phyloP scores from a whole-genome alignment of 2,113 vertebrate species.

The Silurus meridionalis region DNA sequence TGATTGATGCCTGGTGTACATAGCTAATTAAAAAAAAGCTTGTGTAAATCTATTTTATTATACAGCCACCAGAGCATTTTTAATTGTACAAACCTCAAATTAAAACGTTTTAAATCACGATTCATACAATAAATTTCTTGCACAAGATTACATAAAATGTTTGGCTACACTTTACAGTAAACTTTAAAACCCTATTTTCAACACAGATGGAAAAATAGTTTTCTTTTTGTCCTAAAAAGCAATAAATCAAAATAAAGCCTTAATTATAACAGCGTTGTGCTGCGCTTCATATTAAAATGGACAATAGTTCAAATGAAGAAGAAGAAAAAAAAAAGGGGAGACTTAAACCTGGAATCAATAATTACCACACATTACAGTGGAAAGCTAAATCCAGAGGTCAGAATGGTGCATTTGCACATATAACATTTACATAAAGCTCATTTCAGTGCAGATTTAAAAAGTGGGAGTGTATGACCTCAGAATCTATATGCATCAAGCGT shows the following conservation, averaged over 20 bases:
- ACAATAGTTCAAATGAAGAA: background rate
- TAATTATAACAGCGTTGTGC: background rate
- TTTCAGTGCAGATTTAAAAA: background rate
- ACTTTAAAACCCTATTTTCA: conserved; percentile 39
- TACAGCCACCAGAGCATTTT: background rate
- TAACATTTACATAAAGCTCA: background rate
- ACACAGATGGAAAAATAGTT: conserved; percentile 36
- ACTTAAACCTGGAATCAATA: background rate
- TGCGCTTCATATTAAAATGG: background rate
- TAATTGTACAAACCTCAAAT: conserved; percentile 33
- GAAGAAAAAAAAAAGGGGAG: background rate
- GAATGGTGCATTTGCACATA: background rate
- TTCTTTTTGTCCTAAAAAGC: conserved; percentile 14
- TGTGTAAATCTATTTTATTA: background rate
- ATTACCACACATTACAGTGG: background rate
- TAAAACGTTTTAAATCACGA: conserved; percentile 41
- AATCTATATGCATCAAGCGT: background rate
- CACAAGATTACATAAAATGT: conserved; percentile 35
- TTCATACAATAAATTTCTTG: background rate
- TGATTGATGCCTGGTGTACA: background rate
- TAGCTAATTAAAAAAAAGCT: background rate
- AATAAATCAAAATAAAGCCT: conserved; percentile 25
- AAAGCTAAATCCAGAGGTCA: background rate
- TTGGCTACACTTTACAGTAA: conserved; percentile 22
- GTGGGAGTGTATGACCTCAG: background rate